Evolutionary conservation across 2,113 vertebrate genomes (phyloP).

Genomic region (Terrapene triunguis): DNA sequence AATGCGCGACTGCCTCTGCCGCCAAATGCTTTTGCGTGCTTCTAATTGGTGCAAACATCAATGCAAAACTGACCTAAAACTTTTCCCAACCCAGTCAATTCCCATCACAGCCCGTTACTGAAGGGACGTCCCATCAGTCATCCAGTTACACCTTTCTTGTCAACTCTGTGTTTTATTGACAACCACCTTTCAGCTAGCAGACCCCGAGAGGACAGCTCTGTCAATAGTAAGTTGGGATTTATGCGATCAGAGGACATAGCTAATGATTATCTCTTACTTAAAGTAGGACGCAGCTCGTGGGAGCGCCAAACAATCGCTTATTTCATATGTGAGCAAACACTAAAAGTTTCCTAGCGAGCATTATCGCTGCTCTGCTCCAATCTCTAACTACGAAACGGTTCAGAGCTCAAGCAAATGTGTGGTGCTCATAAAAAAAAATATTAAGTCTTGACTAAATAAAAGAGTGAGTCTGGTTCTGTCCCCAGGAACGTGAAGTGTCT

Average conservation of each 20-base stretch:
- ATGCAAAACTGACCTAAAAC: not conserved
- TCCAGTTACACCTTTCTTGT: slow-evolving; percentile 57
- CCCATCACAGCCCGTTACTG: slow-evolving; percentile 42
- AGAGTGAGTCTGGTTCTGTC: not conserved
- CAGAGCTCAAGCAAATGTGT: slow-evolving; percentile 4
- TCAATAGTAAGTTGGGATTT: slow-evolving; percentile 54
- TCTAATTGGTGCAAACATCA: not conserved
- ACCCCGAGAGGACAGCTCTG: slow-evolving; percentile 46
- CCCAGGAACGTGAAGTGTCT: not conserved
- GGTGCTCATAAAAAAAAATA: not conserved
- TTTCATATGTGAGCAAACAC: slow-evolving; percentile 16
- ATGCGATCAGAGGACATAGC: slow-evolving; percentile 9
- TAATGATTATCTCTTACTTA: slow-evolving; percentile 50
- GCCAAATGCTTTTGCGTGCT: not conserved
- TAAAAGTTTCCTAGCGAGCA: not conserved
- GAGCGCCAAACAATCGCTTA: not conserved
- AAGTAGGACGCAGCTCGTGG: slow-evolving; percentile 5
- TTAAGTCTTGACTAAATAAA: not conserved
- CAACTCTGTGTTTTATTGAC: slow-evolving; percentile 63
- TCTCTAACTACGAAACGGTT: not conserved
- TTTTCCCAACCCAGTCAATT: slow-evolving; percentile 37
- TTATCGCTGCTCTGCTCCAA: not conserved
- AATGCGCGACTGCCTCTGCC: not conserved
- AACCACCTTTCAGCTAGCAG: slow-evolving; percentile 55
- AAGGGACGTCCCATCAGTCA: slow-evolving; percentile 57